phyloP scores from a whole-genome alignment of 2,113 vertebrate genomes.

The Sorex fumeus region DNA sequence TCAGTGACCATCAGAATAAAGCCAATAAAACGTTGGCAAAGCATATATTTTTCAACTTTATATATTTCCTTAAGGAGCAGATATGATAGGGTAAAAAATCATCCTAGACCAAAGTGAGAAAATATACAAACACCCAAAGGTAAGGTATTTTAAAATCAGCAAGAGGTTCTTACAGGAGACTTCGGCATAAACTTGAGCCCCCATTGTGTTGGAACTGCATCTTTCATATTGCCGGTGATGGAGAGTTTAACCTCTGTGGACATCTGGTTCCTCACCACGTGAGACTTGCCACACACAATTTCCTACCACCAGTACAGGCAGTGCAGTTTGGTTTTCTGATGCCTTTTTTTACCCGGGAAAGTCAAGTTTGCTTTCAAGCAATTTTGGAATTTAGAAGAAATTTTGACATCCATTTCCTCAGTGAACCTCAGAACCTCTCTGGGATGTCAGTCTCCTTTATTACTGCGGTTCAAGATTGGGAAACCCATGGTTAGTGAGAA shows the following conservation, averaged over 20 bases:
- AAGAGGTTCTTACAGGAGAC: background rate
- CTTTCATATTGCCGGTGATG: background rate
- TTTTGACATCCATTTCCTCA: background rate
- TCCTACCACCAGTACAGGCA: background rate
- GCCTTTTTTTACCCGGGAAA: background rate
- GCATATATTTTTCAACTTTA: conserved; percentile 56
- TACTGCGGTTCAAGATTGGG: background rate
- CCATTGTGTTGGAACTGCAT: no score
- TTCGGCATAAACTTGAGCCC: background rate
- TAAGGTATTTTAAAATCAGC: background rate
- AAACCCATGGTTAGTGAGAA: background rate
- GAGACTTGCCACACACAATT: background rate
- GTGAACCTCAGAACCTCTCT: conserved; percentile 44
- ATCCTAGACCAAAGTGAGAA: background rate
- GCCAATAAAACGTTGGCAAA: conserved; percentile 32
- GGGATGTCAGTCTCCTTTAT: conserved; percentile 45
- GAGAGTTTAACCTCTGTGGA: background rate
- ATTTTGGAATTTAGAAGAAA: conserved; percentile 13
- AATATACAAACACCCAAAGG: background rate
- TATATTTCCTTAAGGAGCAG: conserved; percentile 11
- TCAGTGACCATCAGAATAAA: conserved; percentile 23
- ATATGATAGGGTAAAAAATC: background rate
- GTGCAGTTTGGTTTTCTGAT: background rate
- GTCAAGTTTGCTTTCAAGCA: background rate
- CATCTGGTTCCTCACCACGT: fast-evolving